Conservation (phyloP, 2,797 vertebrate species). For the Otus scops region DNA sequence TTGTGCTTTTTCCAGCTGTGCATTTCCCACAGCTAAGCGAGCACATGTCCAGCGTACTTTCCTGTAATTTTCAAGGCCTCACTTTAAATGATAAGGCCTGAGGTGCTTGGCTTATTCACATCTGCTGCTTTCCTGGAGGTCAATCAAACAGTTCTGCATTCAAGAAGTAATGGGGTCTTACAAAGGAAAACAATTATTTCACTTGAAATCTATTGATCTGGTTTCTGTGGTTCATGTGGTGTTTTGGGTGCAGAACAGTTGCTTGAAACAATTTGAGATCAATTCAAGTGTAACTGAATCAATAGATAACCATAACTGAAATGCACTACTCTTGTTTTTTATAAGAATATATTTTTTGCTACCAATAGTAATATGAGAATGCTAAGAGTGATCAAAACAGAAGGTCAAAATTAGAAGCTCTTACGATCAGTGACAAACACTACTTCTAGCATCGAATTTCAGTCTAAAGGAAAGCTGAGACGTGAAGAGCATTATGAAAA, state of each 20-base stretch:
- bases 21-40: conserved; percentile 70
- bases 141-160: conserved; percentile 74
- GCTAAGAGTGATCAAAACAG: neutral
- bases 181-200: conserved; percentile 78
- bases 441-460: neutral
- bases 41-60: conserved; percentile 36
- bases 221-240: conserved; percentile 66
- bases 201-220: conserved; percentile 75
- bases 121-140: conserved; percentile 78
- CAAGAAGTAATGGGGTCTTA: conserved; percentile 73
- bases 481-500: neutral
- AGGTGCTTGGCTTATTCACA: conserved; percentile 70
- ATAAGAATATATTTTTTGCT: conserved; percentile 7
- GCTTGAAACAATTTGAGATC: conserved; percentile 68
- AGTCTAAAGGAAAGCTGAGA: neutral
- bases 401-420: neutral
- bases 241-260: conserved; percentile 71
- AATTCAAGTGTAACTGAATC: conserved; percentile 67
- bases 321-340: conserved; percentile 1
- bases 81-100: conserved; percentile 71
- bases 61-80: conserved; percentile 74
- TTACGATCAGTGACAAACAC: neutral
- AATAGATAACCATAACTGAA: conserved; percentile 52
- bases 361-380: neutral
- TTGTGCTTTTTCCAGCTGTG: conserved; percentile 65